These are phyloP conservation scores for Dicrurus megarhynchus DNA, from an alignment of 2,113 vertebrate genomes.

Conservation along the genomic window DNA sequence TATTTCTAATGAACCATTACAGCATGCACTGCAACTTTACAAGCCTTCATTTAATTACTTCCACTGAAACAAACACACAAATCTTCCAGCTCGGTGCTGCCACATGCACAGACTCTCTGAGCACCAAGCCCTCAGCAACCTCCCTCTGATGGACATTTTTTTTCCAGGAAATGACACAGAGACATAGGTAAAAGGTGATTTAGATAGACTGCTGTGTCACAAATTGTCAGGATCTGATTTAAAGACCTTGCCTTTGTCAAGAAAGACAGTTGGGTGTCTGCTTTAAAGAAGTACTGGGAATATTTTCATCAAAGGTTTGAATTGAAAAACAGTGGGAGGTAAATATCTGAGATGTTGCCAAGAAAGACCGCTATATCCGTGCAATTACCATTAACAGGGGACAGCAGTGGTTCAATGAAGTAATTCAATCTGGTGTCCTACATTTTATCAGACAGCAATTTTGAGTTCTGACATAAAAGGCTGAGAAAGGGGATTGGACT, in stretches of 20 bases:
- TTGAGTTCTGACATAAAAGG: constrained; percentile 74
- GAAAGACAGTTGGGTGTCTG: constrained; percentile 84
- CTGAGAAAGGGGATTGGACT: constrained; percentile 57
- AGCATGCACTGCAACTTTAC: not conserved
- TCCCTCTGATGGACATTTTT: constrained; percentile 80
- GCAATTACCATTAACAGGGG: constrained; percentile 85
- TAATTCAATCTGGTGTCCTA: constrained; percentile 85
- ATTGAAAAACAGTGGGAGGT: constrained; percentile 87
- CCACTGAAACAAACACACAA: constrained; percentile 41
- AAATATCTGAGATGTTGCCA: constrained; percentile 84
- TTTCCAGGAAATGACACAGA: constrained; percentile 83
- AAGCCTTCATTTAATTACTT: constrained; percentile 53
- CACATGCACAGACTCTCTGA: not conserved
- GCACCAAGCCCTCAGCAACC: constrained; percentile 58
- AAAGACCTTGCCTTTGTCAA: constrained; percentile 85
- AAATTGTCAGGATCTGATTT: constrained; percentile 93
- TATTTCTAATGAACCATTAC: constrained; percentile 16
- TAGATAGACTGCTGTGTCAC: constrained; percentile 89
- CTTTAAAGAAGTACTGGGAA: constrained; percentile 84
- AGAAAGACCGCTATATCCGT: constrained; percentile 79
- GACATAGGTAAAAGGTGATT: constrained; percentile 88
- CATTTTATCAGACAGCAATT: constrained; percentile 83
- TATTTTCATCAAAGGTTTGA: constrained; percentile 88
- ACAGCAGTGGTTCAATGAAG: constrained; percentile 80
- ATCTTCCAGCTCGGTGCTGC: not conserved